phyloP scores from a whole-genome alignment of 2,113 vertebrate species.

The Taurulus bubalis region DNA sequence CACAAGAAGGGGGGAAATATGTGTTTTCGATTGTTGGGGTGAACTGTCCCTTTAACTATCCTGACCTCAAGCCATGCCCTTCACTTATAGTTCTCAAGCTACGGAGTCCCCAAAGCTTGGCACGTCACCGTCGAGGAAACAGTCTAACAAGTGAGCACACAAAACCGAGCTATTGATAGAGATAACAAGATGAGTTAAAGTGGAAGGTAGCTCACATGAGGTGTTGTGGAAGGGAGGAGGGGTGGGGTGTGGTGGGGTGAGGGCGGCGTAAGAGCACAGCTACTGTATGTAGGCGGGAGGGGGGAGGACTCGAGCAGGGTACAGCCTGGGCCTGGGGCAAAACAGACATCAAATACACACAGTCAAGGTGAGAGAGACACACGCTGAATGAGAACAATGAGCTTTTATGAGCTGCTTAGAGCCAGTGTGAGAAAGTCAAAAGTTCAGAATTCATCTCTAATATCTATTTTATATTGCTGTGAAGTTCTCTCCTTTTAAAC shows the following conservation, averaged over 20 bases:
- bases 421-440: too few species aligned
- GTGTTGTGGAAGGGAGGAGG: neutral
- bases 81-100: neutral
- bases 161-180: neutral
- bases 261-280: neutral
- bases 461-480: too few species aligned
- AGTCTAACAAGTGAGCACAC: neutral
- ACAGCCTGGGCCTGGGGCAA: constrained; percentile 26
- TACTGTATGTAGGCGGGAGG: neutral
- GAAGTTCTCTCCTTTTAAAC: too few species aligned
- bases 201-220: neutral
- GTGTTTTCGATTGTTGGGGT: too few species aligned
- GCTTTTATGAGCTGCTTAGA: neutral
- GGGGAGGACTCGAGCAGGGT: constrained; percentile 1
- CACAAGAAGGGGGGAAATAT: too few species aligned
- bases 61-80: neutral
- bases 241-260: neutral
- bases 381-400: neutral
- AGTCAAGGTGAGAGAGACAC: neutral
- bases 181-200: neutral
- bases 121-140: constrained; percentile 5
- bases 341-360: constrained; percentile 4
- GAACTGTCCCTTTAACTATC: neutral
- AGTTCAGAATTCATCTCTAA: too few species aligned
- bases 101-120: neutral